Evolutionary conservation across 2,797 vertebrate species (phyloP).

Genomic region (Cryptoprocta ferox): DNA sequence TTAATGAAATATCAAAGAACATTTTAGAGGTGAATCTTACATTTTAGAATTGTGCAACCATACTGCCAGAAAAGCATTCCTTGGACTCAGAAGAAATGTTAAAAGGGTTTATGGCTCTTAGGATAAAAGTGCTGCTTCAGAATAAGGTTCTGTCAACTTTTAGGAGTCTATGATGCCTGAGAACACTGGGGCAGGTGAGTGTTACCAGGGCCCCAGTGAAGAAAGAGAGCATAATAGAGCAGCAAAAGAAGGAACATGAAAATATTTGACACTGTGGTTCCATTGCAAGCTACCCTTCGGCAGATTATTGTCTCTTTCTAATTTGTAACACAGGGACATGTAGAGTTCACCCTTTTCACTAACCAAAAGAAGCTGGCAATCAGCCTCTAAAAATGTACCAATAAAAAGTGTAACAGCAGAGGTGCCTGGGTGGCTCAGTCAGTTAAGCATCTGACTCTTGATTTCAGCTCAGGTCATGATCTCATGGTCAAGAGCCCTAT

Average conservation of each 20-base stretch:
- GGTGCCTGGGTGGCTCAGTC: too few relatives aligned
- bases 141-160: neutral
- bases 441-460: too few relatives aligned
- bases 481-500: too few relatives aligned
- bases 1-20: conserved; percentile 57
- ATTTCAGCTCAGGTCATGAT: too few relatives aligned
- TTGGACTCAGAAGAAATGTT: conserved; percentile 51
- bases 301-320: neutral
- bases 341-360: neutral
- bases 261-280: neutral
- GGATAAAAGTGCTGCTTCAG: conserved; percentile 43
- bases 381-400: neutral
- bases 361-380: neutral
- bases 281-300: neutral
- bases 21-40: conserved; percentile 37
- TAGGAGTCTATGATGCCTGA: neutral
- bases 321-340: neutral
- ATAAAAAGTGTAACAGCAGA: too few relatives aligned
- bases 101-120: conserved; percentile 36
- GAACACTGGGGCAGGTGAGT: neutral
- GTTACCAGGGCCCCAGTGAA: neutral
- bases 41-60: conserved; percentile 18
- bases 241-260: neutral
- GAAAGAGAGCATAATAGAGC: neutral
- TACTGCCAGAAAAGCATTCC: conserved; percentile 26